phyloP scores from a whole-genome alignment of 2,113 vertebrate genomes.

The Copsychus sechellarum region DNA sequence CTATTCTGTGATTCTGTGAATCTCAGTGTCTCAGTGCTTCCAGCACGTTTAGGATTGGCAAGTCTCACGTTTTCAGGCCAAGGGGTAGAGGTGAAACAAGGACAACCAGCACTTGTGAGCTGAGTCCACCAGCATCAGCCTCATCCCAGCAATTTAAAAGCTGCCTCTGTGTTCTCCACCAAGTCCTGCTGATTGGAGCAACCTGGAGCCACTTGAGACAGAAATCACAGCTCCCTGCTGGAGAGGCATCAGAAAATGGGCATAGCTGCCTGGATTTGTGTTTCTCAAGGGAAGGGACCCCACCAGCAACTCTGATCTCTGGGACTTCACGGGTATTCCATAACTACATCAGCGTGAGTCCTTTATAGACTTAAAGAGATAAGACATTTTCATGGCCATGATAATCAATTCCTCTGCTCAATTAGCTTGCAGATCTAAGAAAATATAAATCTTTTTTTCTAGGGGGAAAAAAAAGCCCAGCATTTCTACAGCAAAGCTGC shows the following conservation, averaged over 20 bases:
- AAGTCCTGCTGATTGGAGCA: not conserved
- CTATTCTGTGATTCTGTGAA: not conserved
- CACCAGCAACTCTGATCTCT: not conserved
- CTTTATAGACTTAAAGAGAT: not conserved
- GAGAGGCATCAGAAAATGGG: not conserved
- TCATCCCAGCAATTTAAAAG: not conserved
- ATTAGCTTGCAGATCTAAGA: constrained; percentile 1
- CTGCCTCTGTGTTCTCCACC: fast-evolving
- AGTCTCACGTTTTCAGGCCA: fast-evolving
- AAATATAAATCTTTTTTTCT: not conserved
- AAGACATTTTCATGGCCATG: not conserved
- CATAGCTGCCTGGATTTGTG: not conserved
- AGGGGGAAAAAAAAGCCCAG: not conserved
- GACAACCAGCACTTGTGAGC: not conserved
- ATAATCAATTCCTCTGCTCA: constrained; percentile 21
- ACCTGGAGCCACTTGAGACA: not conserved
- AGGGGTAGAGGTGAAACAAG: fast-evolving
- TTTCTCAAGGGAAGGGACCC: not conserved
- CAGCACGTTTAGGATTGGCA: not conserved
- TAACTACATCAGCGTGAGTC: fast-evolving
- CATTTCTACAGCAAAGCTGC: not conserved
- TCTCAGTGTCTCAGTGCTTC: not conserved
- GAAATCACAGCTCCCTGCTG: not conserved
- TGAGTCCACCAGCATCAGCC: not conserved
- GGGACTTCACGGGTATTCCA: not conserved